Percentiles rank a stretch among this genome's conserved stretches.
Conservation (phyloP, 2,888 invertebrate genomes). For the Ischnus inquisitorius region DNA sequence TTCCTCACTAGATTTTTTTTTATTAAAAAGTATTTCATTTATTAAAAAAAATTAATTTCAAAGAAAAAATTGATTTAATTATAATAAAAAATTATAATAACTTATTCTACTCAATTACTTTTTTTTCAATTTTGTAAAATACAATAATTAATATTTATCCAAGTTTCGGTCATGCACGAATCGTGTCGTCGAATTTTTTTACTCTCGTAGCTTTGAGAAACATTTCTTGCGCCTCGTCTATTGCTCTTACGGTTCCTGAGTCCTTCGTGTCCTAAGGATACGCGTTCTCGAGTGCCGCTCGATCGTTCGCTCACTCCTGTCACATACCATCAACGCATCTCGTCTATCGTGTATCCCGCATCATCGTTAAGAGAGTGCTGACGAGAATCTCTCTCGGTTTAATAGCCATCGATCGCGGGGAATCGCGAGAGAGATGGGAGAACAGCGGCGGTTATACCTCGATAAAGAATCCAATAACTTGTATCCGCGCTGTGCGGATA, state of each 20-base stretch:
- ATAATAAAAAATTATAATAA: too few species aligned
- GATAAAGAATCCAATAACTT: conserved; percentile 57
- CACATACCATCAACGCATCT: conserved; percentile 27
- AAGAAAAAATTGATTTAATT: too few species aligned
- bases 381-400: conserved; percentile 45
- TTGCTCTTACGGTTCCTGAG: neutral
- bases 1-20: too few species aligned
- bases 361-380: conserved; percentile 51
- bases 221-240: neutral
- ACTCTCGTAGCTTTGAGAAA: neutral
- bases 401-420: conserved; percentile 41
- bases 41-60: too few species aligned
- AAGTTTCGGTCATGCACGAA: neutral
- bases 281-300: neutral
- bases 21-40: too few species aligned
- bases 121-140: neutral
- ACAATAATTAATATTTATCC: conserved; percentile 26
- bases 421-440: conserved; percentile 10
- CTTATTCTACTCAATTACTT: too few species aligned
- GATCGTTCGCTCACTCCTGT: conserved; percentile 19
- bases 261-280: neutral
- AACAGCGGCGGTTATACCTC: conserved; percentile 35
- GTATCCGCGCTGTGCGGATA: conserved; percentile 18
- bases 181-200: conserved; percentile 1
- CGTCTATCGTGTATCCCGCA: conserved; percentile 41